These are phyloP conservation scores for Erebia ligea DNA, from an alignment of 2,888 invertebrate species.

Conservation along the genomic window DNA sequence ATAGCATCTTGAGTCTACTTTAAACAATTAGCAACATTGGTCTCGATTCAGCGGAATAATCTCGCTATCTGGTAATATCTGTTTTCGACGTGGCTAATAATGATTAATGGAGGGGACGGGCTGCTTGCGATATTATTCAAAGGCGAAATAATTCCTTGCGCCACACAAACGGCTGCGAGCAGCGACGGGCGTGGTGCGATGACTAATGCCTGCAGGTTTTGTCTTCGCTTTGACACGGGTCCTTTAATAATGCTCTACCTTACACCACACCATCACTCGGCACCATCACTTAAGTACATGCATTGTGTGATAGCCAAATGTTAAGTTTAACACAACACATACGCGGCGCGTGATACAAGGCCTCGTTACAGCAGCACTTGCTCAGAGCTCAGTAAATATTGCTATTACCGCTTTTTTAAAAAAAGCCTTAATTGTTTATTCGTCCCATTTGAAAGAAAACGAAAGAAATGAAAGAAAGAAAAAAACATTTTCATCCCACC, in stretches of 20 bases:
- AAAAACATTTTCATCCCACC: too few species aligned
- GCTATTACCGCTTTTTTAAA: too few species aligned
- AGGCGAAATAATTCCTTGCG: slow-evolving; percentile 16
- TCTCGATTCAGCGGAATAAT: slow-evolving; percentile 29
- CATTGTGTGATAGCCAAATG: too few species aligned
- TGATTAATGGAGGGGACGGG: slow-evolving; percentile 33
- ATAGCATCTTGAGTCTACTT: slow-evolving; percentile 17
- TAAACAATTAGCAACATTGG: slow-evolving; percentile 31
- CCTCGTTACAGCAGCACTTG: too few species aligned
- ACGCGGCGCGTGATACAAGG: too few species aligned
- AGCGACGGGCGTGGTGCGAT: slow-evolving; percentile 6
- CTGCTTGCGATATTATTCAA: slow-evolving; percentile 33
- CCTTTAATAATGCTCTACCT: not conserved
- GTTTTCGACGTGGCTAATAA: slow-evolving; percentile 35
- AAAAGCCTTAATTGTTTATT: too few species aligned
- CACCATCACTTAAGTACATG: too few species aligned
- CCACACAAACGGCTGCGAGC: slow-evolving; percentile 3
- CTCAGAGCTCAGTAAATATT: too few species aligned
- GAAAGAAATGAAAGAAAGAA: too few species aligned
- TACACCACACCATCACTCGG: too few species aligned
- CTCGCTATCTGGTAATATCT: slow-evolving; percentile 37
- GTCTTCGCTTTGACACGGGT: not conserved
- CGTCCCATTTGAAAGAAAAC: too few species aligned
- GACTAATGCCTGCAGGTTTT: slow-evolving; percentile 12
- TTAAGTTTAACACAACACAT: too few species aligned